Conservation (phyloP, 2,888 invertebrate species). For the Philopedon plagiatum region DNA sequence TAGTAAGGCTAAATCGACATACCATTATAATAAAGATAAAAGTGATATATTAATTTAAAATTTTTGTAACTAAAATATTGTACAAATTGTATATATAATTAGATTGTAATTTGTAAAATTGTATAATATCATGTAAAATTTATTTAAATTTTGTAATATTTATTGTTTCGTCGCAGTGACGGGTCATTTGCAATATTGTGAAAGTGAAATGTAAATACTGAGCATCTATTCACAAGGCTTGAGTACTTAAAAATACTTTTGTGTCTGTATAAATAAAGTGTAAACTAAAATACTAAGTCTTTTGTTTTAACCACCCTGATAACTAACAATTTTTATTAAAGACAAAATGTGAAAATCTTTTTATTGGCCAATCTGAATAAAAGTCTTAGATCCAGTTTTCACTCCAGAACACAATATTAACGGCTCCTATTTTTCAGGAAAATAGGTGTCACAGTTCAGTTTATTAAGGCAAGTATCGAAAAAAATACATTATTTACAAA, state of each 20-base stretch:
- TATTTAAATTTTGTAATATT: slow-evolving; percentile 54
- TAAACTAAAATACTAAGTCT: slow-evolving; percentile 45
- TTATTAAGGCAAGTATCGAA: too few relatives aligned
- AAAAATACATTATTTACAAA: too few relatives aligned
- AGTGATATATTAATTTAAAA: slow-evolving; percentile 22
- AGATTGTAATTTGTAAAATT: slow-evolving; percentile 43
- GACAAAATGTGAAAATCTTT: too few relatives aligned
- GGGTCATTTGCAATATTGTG: slow-evolving; percentile 65
- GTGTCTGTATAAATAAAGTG: slow-evolving; percentile 64
- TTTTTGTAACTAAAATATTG: slow-evolving; percentile 36
- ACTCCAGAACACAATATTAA: too few relatives aligned
- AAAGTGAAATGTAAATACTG: slow-evolving; percentile 56
- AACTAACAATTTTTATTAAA: too few relatives aligned
- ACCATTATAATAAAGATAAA: neutral
- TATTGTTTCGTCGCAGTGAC: slow-evolving; percentile 40
- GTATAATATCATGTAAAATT: slow-evolving; percentile 56
- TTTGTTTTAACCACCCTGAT: slow-evolving; percentile 18
- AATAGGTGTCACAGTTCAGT: too few relatives aligned
- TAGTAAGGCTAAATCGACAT: too few relatives aligned
- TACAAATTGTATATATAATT: slow-evolving; percentile 51
- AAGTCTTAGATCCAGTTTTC: too few relatives aligned
- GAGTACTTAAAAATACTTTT: slow-evolving; percentile 60
- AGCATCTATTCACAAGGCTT: slow-evolving; percentile 56
- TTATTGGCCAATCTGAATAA: too few relatives aligned
- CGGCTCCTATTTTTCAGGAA: too few relatives aligned